Percentiles rank a stretch among this genome's conserved stretches.
phyloP scores from a whole-genome alignment of 2,113 vertebrate genomes.

The Cyanoramphus novaezelandiae region DNA sequence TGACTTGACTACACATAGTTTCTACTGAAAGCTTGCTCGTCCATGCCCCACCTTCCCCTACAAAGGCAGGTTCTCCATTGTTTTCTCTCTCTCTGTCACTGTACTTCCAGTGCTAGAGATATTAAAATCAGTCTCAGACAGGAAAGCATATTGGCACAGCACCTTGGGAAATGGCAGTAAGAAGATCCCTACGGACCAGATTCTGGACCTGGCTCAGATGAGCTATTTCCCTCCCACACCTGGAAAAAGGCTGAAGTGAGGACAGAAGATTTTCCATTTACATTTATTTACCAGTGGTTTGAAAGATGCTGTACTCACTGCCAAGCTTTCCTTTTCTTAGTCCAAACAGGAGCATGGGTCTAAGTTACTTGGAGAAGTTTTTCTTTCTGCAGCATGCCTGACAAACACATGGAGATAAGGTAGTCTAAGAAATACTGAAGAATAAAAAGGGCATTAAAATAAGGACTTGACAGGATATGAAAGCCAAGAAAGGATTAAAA shows the following conservation, averaged over 20 bases:
- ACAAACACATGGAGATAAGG: not conserved
- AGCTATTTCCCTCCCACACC: not conserved
- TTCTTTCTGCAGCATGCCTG: not conserved
- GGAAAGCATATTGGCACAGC: not conserved
- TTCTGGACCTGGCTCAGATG: not conserved
- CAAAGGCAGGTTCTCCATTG: not conserved
- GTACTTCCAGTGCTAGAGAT: not conserved
- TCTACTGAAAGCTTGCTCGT: not conserved
- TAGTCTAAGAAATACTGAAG: not conserved
- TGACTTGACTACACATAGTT: not conserved
- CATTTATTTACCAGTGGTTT: not conserved
- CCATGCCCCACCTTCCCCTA: not conserved
- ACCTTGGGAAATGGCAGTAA: not conserved
- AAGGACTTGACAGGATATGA: not conserved
- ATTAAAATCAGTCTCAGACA: not conserved
- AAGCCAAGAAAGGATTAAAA: not conserved
- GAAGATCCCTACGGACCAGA: not conserved
- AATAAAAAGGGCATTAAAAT: not conserved
- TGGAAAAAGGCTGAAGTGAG: not conserved
- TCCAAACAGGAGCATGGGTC: not conserved
- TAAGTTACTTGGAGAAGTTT: not conserved
- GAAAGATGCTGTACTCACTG: not conserved
- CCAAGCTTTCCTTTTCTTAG: not conserved
- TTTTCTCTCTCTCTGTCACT: not conserved
- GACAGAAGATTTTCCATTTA: not conserved